phyloP scores from a whole-genome alignment of 2,113 vertebrate species.

The Protobothrops flavoviridis region DNA sequence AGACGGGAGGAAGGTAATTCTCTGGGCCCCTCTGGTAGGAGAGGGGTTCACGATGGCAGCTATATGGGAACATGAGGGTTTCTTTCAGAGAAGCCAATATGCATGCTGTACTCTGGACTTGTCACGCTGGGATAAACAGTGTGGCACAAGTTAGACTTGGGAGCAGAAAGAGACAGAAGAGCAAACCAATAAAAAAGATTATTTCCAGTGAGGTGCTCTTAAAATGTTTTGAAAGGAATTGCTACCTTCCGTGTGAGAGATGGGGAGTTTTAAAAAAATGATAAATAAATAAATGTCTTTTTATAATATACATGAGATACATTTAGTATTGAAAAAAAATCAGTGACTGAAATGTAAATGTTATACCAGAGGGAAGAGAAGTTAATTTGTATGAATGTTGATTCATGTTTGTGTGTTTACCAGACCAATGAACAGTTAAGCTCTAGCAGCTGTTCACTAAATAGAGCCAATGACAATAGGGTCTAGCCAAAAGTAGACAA shows the following conservation, averaged over 20 bases:
- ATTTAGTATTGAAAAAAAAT: background rate
- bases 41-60: background rate
- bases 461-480: background rate
- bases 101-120: background rate
- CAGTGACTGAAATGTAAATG: slow-evolving; percentile 18
- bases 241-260: background rate
- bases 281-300: background rate
- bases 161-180: background rate
- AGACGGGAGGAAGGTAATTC: background rate
- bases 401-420: slow-evolving; percentile 20
- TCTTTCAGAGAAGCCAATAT: background rate
- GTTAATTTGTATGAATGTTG: slow-evolving; percentile 19
- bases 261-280: background rate
- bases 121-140: background rate
- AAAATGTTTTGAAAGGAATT: background rate
- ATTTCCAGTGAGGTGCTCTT: background rate
- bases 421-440: background rate
- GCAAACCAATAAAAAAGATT: background rate
- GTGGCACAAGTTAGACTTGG: background rate
- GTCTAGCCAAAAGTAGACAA: background rate
- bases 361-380: background rate
- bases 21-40: background rate
- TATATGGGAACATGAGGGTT: background rate
- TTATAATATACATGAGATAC: background rate
- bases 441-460: background rate